phyloP scores from a whole-genome alignment of 1,140 invertebrate genomes.

The Teleopsis dalmanni region DNA sequence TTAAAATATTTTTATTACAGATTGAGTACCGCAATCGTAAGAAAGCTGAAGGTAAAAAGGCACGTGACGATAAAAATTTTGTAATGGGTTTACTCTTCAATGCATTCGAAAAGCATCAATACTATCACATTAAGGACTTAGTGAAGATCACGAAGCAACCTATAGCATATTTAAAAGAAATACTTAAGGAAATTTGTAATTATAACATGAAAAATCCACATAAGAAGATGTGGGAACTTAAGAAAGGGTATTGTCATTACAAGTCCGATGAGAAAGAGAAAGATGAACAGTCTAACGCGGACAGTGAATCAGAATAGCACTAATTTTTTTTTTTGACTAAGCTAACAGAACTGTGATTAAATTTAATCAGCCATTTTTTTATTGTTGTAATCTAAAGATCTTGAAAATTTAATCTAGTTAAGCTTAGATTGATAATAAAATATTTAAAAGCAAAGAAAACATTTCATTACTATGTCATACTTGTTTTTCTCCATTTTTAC shows the following conservation, averaged over 20 bases:
- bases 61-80: conserved; percentile 88
- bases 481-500: too few relatives aligned
- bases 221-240: conserved; percentile 98
- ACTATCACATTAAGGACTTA: conserved; percentile 97
- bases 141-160: conserved; percentile 70
- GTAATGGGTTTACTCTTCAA: conserved; percentile 94
- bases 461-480: too few relatives aligned
- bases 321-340: background rate
- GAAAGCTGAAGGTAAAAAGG: conserved; percentile 87
- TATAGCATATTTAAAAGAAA: conserved; percentile 93
- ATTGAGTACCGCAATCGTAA: conserved; percentile 82
- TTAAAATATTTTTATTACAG: conserved; percentile 47
- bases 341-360: too few relatives aligned
- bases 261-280: conserved; percentile 57
- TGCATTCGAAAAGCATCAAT: conserved; percentile 99
- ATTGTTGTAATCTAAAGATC: too few relatives aligned
- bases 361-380: too few relatives aligned
- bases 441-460: too few relatives aligned
- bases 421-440: too few relatives aligned
- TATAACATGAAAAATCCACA: conserved; percentile 98
- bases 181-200: conserved; percentile 94
- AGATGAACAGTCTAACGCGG: conserved; percentile 49
- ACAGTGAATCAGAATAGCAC: conserved; percentile 47
- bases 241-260: conserved; percentile 94
- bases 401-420: too few relatives aligned